Base-by-base conservation (phyloP, 2,797 vertebrate genomes). In the Enteromius unitaeniatus region DNA sequence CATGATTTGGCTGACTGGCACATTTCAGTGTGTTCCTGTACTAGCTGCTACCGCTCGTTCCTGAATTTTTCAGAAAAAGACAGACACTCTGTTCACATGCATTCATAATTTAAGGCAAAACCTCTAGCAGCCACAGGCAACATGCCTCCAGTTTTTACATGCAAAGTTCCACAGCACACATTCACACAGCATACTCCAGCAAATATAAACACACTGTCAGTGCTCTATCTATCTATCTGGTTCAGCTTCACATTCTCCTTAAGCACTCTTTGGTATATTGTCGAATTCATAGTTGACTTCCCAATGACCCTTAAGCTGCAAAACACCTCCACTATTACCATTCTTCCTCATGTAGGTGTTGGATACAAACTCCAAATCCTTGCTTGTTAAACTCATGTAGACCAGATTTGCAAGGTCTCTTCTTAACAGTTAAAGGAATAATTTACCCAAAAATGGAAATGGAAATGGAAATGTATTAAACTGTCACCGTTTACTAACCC, bases 41-140 rank as follows among this genome's bases (percentile, higher is more conserved):
- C 17, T 2, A 79, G 74, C 68, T 77, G 79, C 67, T 84, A 80
- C 53, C 42, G 75, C 73, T 84, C 51, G 21, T 84, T 55, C 37
- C 60, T 58, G 77, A 84, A 60, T 21, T 87, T 37, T 79, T 68
- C 40, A 77, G 81, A 73, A 80, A 79, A 69, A 58, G 69, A 69
- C 78, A 87, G 81, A 69, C 78, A 65, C 81, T 85, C 58, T 55
- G 74, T 84, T 76, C 34, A 81, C 19, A 62, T 34, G 53, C 84
- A 88, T 88, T 86, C 75, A 88, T 88, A 86, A 88, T 87, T 87
- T 72, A 40, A 88, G 79, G 55, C 70, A 40, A 55, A 70, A 31
- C 60, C 81, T 67, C 80, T 49, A 60, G n/a, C 31, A 51, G 7
- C 45, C 31, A 51, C 31, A 74, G 60, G 34, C 58, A 67, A 53